Percentiles rank a stretch among this genome's conserved stretches.
Conservation (phyloP, 30 jellyfish, hydroid and myxozoan species). For the Catostylus mosaicus region DNA sequence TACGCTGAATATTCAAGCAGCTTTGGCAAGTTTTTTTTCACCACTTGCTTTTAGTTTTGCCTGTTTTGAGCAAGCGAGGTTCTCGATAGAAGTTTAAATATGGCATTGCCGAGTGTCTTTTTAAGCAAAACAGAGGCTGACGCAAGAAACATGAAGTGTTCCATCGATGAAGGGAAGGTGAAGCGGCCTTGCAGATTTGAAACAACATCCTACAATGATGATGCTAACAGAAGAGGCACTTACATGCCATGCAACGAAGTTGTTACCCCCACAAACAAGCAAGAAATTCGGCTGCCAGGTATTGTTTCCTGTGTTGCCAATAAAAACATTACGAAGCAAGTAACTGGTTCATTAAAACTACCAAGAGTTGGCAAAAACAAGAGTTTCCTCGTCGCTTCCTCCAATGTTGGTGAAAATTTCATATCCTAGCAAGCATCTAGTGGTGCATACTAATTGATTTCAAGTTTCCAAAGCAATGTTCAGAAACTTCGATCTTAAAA, state of each 20-base stretch:
- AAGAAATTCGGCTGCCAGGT: conserved; percentile 23
- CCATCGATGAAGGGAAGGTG: background rate
- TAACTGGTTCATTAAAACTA: conserved; percentile 3
- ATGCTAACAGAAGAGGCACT: background rate
- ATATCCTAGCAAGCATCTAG: background rate
- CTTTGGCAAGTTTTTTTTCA: background rate
- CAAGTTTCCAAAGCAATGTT: too few species aligned
- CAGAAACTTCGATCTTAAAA: too few species aligned
- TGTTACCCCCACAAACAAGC: background rate
- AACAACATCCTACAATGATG: background rate
- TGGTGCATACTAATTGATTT: too few species aligned
- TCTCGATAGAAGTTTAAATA: background rate
- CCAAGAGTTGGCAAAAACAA: conserved; percentile 25
- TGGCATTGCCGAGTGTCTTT: conserved; percentile 22
- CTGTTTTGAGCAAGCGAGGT: background rate
- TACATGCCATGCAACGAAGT: background rate
- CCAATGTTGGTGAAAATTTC: background rate
- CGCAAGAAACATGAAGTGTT: background rate
- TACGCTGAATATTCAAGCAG: background rate
- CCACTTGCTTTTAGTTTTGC: background rate
- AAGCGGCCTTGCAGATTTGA: background rate
- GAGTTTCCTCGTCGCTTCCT: conserved; percentile 20
- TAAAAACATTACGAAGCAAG: background rate
- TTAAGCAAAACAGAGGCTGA: background rate
- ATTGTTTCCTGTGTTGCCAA: conserved; percentile 3